A percentile compares a stretch with the other conserved stretches of the same genome.
These are phyloP conservation scores for Eudyptes chrysolophus DNA, from an alignment of 2,113 vertebrate genomes.

Conservation along the genomic window DNA sequence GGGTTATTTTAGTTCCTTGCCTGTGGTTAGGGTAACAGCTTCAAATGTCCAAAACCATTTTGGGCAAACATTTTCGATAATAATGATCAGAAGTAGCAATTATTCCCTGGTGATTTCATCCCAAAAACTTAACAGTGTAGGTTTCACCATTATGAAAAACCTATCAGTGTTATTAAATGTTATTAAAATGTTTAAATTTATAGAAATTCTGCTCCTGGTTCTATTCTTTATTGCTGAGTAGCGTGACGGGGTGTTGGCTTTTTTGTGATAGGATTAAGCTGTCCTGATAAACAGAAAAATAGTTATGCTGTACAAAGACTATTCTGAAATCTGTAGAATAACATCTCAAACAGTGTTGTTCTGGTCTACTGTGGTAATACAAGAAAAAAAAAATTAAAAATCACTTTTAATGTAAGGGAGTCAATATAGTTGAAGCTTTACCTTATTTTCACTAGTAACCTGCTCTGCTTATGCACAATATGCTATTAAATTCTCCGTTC, in stretches of 20 bases:
- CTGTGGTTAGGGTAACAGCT: not conserved
- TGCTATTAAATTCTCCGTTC: not conserved
- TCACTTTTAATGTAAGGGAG: not conserved
- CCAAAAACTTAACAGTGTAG: not conserved
- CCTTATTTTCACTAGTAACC: not conserved
- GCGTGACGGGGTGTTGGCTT: not conserved
- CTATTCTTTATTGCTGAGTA: not conserved
- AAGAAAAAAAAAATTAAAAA: too few relatives aligned
- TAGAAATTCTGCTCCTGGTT: not conserved
- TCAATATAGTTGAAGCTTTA: not conserved
- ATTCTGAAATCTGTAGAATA: not conserved
- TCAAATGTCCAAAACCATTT: not conserved
- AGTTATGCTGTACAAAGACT: not conserved
- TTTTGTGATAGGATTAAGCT: not conserved
- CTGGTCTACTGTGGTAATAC: not conserved
- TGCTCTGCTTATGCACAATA: not conserved
- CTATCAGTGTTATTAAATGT: not conserved
- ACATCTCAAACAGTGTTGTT: not conserved
- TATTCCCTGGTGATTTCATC: not conserved
- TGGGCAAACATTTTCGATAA: not conserved
- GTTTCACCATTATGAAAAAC: not conserved
- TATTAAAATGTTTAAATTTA: not conserved
- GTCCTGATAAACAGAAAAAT: not conserved
- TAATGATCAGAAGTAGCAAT: not conserved
- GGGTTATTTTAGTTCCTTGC: not conserved